These are phyloP conservation scores for Taenioides sp. DNA, from an alignment of 2,797 vertebrate species.

Conservation along the genomic window DNA sequence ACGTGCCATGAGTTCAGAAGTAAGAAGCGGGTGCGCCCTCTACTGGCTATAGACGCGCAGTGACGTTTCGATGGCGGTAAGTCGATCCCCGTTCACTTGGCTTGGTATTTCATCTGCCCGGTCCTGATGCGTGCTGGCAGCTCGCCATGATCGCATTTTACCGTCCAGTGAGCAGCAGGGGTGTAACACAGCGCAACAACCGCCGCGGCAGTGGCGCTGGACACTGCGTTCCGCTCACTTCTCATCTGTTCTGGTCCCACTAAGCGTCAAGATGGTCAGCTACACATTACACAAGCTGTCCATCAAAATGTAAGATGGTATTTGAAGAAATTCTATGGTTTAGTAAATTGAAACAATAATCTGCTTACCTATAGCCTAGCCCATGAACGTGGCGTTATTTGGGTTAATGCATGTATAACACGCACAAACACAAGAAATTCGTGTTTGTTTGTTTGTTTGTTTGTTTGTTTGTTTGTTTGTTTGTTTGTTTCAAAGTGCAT, in stretches of 20 bases:
- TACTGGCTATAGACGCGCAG: conserved; percentile 41
- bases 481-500: background rate
- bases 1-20: background rate
- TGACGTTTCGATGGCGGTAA: conserved; percentile 23
- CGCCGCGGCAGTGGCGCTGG: conserved; percentile 39
- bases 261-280: conserved; percentile 29
- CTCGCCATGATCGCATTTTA: conserved; percentile 72
- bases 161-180: conserved; percentile 64
- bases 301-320: background rate
- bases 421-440: background rate
- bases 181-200: conserved; percentile 53
- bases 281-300: conserved; percentile 18
- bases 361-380: background rate
- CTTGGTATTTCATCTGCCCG: conserved; percentile 51
- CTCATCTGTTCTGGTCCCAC: conserved; percentile 32
- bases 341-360: background rate
- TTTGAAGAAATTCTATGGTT: background rate
- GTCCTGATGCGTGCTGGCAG: conserved; percentile 68
- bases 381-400: background rate
- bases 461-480: background rate
- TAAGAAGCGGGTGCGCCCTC: conserved; percentile 48
- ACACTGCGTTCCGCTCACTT: conserved; percentile 29
- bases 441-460: background rate
- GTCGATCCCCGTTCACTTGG: conserved; percentile 42
- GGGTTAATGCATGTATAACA: background rate